Percentiles rank a stretch among this genome's conserved stretches.
Conservation (phyloP, 1,140 invertebrate species). For the Ips typographus region DNA sequence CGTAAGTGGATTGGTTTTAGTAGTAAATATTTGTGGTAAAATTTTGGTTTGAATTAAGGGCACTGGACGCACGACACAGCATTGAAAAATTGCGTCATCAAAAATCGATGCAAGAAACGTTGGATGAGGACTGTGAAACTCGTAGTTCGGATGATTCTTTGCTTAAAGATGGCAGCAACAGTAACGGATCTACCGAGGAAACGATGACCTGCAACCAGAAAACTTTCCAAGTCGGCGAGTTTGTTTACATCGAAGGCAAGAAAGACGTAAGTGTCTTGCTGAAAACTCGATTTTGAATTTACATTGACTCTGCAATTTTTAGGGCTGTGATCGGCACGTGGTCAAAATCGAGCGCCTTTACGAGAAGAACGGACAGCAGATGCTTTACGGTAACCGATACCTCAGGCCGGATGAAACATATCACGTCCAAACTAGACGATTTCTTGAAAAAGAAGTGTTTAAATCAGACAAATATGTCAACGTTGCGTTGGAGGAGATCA, state of each 20-base stretch:
- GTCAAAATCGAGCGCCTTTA: slow-evolving; percentile 85
- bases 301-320: neutral
- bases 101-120: slow-evolving; percentile 73
- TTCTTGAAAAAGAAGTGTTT: slow-evolving; percentile 95
- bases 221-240: slow-evolving; percentile 81
- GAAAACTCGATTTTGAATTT: neutral
- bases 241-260: slow-evolving; percentile 83
- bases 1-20: slow-evolving; percentile 6
- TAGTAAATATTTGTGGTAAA: neutral
- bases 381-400: slow-evolving; percentile 88
- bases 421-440: slow-evolving; percentile 92
- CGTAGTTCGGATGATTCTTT: slow-evolving; percentile 51
- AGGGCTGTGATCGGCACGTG: slow-evolving; percentile 76
- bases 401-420: slow-evolving; percentile 84
- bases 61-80: slow-evolving; percentile 64
- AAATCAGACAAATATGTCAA: slow-evolving; percentile 87
- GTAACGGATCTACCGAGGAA: slow-evolving; percentile 50
- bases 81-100: slow-evolving; percentile 76
- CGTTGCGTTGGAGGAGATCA: slow-evolving; percentile 81
- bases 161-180: slow-evolving; percentile 40
- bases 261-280: slow-evolving; percentile 55
- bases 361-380: slow-evolving; percentile 82
- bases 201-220: slow-evolving; percentile 71
- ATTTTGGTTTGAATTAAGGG: slow-evolving; percentile 51
- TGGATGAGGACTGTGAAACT: slow-evolving; percentile 73